Conservation (phyloP, 2,888 invertebrate genomes). For the Mythimna pallens region DNA sequence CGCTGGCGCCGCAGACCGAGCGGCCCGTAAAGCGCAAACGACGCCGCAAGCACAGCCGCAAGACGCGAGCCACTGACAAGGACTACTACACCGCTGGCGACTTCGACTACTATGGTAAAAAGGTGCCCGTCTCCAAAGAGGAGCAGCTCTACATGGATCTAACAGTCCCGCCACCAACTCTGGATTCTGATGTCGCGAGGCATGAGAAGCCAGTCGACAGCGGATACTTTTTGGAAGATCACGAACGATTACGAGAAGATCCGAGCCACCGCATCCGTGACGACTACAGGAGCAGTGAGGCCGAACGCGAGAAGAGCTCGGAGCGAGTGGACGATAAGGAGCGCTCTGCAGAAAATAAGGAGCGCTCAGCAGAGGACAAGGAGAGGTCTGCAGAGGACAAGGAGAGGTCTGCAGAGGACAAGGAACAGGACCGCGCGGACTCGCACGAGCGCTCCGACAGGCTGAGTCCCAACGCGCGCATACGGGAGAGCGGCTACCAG, state of each 20-base stretch:
- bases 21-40: conserved; percentile 75
- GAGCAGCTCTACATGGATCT: conserved; percentile 78
- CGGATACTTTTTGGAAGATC: conserved; percentile 78
- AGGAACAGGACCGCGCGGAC: conserved; percentile 66
- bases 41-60: conserved; percentile 78
- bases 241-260: conserved; percentile 80
- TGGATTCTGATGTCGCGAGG: conserved; percentile 79
- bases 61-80: conserved; percentile 71
- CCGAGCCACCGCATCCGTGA: conserved; percentile 71
- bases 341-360: conserved; percentile 58
- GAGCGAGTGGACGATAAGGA: conserved; percentile 65
- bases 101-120: conserved; percentile 84
- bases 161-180: conserved; percentile 81
- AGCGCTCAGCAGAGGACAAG: conserved; percentile 64
- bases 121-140: conserved; percentile 81
- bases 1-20: conserved; percentile 73
- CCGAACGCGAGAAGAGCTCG: conserved; percentile 2
- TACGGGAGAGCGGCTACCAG: conserved; percentile 79
- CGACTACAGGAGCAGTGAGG: conserved; percentile 25
- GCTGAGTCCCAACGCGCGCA: conserved; percentile 80
- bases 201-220: conserved; percentile 72
- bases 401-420: conserved; percentile 64
- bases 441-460: conserved; percentile 69
- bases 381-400: conserved; percentile 66
- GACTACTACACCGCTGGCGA: conserved; percentile 75